A percentile compares a stretch with the other conserved stretches of the same genome.
Conservation (phyloP, 2,113 vertebrate species). For the Brienomyrus brachyistius region DNA sequence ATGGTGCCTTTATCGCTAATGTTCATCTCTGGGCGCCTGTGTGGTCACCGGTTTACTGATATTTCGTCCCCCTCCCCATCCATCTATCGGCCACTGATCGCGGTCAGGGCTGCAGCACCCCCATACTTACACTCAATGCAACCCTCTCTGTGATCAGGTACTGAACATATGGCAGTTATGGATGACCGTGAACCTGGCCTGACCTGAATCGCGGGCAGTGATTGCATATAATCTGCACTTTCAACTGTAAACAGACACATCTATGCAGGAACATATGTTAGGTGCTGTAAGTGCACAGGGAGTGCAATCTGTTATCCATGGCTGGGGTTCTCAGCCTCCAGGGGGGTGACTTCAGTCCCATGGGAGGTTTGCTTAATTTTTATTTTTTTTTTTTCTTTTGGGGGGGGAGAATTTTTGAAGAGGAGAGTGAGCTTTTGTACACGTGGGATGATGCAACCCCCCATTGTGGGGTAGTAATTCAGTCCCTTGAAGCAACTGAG, state of each 20-base stretch:
- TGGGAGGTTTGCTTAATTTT: neutral
- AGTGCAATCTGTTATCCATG: neutral
- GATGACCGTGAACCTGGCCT: neutral
- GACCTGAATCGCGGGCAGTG: neutral
- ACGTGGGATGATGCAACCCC: slow-evolving; percentile 43
- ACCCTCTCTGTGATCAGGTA: neutral
- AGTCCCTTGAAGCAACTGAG: neutral
- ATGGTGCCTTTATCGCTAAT: neutral
- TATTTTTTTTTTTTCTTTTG: neutral
- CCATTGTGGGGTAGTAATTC: neutral
- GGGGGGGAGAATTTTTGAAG: neutral
- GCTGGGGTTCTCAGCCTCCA: neutral
- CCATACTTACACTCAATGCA: neutral
- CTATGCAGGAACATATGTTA: neutral
- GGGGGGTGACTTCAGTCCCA: neutral
- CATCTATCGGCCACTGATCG: neutral
- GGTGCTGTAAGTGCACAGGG: neutral
- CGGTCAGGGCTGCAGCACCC: neutral
- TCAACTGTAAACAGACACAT: neutral
- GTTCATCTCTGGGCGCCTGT: neutral
- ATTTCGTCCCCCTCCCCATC: neutral
- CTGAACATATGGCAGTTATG: neutral
- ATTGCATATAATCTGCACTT: neutral
- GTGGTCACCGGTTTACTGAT: neutral
- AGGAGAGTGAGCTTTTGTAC: neutral